These are phyloP conservation scores for Aphelocoma californica DNA, from an alignment of 2,797 vertebrate species.

Conservation along the genomic window DNA sequence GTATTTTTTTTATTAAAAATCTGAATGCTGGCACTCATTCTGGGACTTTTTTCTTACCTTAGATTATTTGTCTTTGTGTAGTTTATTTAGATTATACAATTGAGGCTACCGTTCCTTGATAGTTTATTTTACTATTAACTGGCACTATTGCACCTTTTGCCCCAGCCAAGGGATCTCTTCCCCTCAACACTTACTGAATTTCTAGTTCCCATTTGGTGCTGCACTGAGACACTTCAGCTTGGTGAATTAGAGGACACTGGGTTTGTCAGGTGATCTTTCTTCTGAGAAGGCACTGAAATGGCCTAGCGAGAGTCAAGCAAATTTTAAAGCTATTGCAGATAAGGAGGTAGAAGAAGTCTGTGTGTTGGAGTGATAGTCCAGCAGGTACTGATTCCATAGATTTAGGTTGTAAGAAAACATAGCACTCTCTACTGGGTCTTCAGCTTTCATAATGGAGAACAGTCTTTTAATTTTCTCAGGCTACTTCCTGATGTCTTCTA, in stretches of 20 bases:
- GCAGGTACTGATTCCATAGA: background rate
- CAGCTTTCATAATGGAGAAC: background rate
- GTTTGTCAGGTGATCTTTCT: background rate
- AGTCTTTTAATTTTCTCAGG: background rate
- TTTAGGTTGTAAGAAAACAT: background rate
- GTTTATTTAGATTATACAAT: background rate
- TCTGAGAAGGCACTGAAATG: background rate
- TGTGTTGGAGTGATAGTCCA: background rate
- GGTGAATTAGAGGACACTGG: background rate
- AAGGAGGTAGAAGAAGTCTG: background rate
- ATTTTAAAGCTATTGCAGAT: background rate
- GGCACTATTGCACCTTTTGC: background rate
- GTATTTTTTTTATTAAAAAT: background rate
- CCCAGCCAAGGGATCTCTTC: background rate
- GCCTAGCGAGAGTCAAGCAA: background rate
- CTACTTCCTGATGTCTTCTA: background rate
- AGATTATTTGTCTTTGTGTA: background rate
- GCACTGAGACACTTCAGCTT: background rate
- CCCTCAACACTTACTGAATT: background rate
- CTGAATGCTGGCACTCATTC: background rate
- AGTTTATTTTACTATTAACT: background rate
- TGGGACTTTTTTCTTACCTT: background rate
- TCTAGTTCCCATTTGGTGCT: background rate
- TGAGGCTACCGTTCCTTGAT: background rate
- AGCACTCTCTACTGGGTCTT: background rate